These are phyloP conservation scores for Pomacea maculata DNA, from an alignment of 1,140 invertebrate genomes.

Conservation along the genomic window DNA sequence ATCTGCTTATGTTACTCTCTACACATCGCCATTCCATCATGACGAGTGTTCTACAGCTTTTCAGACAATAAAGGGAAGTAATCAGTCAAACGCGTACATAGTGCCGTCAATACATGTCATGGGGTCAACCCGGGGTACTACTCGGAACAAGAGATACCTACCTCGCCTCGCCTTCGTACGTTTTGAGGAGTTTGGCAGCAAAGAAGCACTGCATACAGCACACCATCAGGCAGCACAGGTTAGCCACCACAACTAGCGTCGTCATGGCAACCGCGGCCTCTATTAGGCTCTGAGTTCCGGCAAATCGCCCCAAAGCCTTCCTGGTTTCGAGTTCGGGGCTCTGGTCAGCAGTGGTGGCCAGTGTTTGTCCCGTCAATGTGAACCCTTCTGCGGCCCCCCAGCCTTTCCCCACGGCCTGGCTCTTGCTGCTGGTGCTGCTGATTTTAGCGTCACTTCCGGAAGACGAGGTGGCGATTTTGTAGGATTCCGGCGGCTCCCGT, in stretches of 20 bases:
- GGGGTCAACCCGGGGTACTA: too few relatives aligned
- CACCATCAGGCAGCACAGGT: constrained; percentile 89
- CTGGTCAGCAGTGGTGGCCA: too few relatives aligned
- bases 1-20: too few relatives aligned
- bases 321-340: neutral
- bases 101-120: too few relatives aligned
- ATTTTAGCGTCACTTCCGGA: too few relatives aligned
- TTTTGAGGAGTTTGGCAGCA: constrained; percentile 87
- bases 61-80: too few relatives aligned
- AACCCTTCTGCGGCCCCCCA: neutral
- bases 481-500: too few relatives aligned
- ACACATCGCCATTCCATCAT: too few relatives aligned
- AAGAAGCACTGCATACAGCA: constrained; percentile 94
- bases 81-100: too few relatives aligned
- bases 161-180: constrained; percentile 73
- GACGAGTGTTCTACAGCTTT: too few relatives aligned
- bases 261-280: constrained; percentile 89
- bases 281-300: constrained; percentile 77
- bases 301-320: neutral
- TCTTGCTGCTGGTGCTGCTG: neutral
- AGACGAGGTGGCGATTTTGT: too few relatives aligned
- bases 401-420: neutral
- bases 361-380: neutral
- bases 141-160: constrained; percentile 36
- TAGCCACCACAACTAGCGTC: constrained; percentile 85